A percentile compares a stretch with the other conserved stretches of the same genome.
Conservation (phyloP, 2,888 invertebrate genomes). For the Andrena bucephala region DNA sequence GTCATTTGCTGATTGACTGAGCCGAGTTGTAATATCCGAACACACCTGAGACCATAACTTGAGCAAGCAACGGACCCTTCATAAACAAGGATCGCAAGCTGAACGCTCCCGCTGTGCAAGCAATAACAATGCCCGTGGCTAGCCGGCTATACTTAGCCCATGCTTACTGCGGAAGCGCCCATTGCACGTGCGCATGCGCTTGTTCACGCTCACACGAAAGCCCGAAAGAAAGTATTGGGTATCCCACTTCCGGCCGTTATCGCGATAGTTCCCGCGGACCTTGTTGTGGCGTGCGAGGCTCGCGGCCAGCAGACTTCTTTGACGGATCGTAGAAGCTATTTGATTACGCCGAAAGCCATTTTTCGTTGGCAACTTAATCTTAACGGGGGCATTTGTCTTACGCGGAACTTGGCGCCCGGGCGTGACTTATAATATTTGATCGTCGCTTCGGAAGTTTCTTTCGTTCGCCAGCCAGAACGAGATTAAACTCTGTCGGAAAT, state of each 20-base stretch:
- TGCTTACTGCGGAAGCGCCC: conserved; percentile 73
- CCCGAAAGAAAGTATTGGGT: conserved; percentile 66
- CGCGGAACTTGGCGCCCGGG: neutral
- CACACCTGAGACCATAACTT: conserved; percentile 81
- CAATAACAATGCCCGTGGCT: conserved; percentile 82
- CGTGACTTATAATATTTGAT: conserved; percentile 24
- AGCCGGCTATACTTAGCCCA: conserved; percentile 77
- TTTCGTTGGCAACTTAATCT: conserved; percentile 43
- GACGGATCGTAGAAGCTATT: conserved; percentile 37
- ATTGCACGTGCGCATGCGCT: conserved; percentile 73
- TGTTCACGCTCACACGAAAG: conserved; percentile 60
- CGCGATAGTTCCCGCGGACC: conserved; percentile 57
- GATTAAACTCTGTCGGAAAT: conserved; percentile 44
- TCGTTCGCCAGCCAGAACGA: neutral
- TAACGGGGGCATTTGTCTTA: conserved; percentile 19
- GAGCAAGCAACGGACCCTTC: conserved; percentile 75
- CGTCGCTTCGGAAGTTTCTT: conserved; percentile 31
- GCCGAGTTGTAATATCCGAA: conserved; percentile 76
- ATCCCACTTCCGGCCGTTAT: conserved; percentile 67
- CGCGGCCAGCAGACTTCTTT: conserved; percentile 21
- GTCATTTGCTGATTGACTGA: conserved; percentile 70
- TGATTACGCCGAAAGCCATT: conserved; percentile 44
- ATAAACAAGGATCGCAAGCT: conserved; percentile 79
- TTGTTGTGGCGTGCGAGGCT: conserved; percentile 39
- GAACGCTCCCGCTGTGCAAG: conserved; percentile 78